Evolutionary conservation across 2,888 invertebrate genomes (phyloP), one percentile per base, ranked within the genome.

Genomic region (Drosophila robusta): DNA sequence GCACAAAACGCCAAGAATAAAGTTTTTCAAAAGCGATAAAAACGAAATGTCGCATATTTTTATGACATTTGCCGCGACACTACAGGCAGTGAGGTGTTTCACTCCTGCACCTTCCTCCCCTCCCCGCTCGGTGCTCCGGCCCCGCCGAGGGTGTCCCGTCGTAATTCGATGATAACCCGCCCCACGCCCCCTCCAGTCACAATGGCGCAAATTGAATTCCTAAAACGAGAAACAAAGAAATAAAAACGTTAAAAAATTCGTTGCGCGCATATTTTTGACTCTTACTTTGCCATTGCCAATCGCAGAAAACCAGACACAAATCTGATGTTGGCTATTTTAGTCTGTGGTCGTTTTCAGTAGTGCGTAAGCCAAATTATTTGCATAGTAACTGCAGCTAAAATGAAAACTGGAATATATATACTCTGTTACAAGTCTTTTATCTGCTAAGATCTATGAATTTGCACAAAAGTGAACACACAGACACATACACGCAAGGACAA

Each of bases 1-100:
- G 65, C 50, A 64, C 63, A 54, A 84, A 75, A 42, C 56, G 75
- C 69, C 78, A 83, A 89, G 80, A 91, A 90, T 86, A 88, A 87
- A 91, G 91, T 91, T 91, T 91, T 91, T 91, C 89, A 89, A 90
- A 91, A 89, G 90, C 90, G 91, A 92, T 92, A 92, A 92, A 92
- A 91, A 89, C 91, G 90, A 92, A 92, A 92, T 92, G 92, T 91
- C 92, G 91, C 92, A 92, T 91, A 91, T 91, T 92, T 92, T 92
- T 92, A 91, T 92, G 92, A 92, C 92, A 91, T 87, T 90, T 85
- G 80, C 83, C 69, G 70, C 70, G 70, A 58, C 79, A 70, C 74
- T 67, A 64, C 45, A 70, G 57, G 42, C 62, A 38, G 64, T 18
- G 68, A 74, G 75, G 78, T 74, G 75, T 56, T 55, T 49, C 26